Conservation (phyloP, 2,113 vertebrate genomes). For the Sporophila hypoxantha region DNA sequence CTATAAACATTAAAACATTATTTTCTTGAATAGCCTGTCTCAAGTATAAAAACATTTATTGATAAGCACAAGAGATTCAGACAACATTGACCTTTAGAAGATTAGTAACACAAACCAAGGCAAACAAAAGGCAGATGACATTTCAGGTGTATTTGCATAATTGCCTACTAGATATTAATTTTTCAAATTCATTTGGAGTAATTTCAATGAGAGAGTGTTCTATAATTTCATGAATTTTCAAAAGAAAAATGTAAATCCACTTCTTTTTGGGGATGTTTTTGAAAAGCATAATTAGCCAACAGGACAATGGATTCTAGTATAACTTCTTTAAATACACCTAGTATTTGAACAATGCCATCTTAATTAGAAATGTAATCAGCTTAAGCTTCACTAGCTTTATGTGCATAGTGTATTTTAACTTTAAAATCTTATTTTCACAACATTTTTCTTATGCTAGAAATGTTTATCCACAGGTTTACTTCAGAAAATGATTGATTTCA, state of each 20-base stretch:
- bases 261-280: neutral
- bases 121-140: constrained; percentile 68
- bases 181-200: neutral
- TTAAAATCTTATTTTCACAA: neutral
- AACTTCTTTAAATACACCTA: constrained; percentile 53
- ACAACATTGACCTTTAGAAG: constrained; percentile 52
- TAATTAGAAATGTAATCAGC: constrained; percentile 56
- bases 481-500: neutral
- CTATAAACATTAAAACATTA: neutral
- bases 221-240: neutral
- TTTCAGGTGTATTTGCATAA: constrained; percentile 60
- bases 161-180: neutral
- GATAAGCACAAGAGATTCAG: constrained; percentile 53
- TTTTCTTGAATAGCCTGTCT: constrained; percentile 12
- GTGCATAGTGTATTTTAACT: constrained; percentile 25
- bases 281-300: neutral
- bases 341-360: constrained; percentile 59
- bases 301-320: neutral
- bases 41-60: constrained; percentile 38
- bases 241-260: neutral
- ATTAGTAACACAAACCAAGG: constrained; percentile 67
- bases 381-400: constrained; percentile 67
- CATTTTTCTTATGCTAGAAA: neutral
- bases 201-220: neutral
- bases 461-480: neutral